Evolutionary conservation across 2,888 invertebrate species (phyloP).

Genomic region (Chorisops tibialis): DNA sequence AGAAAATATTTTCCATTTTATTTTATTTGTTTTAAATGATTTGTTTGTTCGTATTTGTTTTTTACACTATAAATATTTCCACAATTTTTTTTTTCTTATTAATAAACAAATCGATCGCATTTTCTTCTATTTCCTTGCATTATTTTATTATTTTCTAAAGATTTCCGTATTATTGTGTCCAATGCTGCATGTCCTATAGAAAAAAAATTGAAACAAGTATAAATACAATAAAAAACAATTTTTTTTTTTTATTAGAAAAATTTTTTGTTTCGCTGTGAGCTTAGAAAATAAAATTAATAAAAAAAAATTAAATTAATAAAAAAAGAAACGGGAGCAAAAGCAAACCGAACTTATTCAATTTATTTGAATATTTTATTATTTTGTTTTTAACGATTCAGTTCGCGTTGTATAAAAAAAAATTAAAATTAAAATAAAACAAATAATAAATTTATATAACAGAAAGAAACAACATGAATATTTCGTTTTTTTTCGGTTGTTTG

Average conservation of each 20-base stretch:
- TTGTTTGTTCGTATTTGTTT: too few species aligned
- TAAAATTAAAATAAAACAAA: conserved; percentile 15
- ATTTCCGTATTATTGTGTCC: not conserved
- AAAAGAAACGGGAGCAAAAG: not conserved
- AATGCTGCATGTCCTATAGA: not conserved
- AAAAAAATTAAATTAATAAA: not conserved
- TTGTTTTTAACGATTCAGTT: conserved; percentile 8
- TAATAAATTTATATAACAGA: not conserved
- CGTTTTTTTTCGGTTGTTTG: conserved; percentile 2
- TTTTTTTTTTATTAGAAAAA: not conserved
- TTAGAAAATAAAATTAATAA: conserved; percentile 7
- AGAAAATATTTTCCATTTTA: too few species aligned
- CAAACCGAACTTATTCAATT: not conserved
- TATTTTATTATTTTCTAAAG: too few species aligned
- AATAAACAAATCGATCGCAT: too few species aligned
- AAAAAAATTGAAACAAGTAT: not conserved
- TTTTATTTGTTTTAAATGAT: too few species aligned
- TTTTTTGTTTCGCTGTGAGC: conserved; percentile 21
- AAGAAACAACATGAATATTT: conserved; percentile 2
- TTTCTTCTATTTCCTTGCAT: too few species aligned
- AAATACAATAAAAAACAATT: not conserved
- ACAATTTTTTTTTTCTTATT: too few species aligned
- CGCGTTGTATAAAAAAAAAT: conserved; percentile 17
- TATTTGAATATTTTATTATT: not conserved
- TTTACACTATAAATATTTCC: too few species aligned